Conservation (phyloP, 2,113 vertebrate genomes). For the Sebastes schlegelii region DNA sequence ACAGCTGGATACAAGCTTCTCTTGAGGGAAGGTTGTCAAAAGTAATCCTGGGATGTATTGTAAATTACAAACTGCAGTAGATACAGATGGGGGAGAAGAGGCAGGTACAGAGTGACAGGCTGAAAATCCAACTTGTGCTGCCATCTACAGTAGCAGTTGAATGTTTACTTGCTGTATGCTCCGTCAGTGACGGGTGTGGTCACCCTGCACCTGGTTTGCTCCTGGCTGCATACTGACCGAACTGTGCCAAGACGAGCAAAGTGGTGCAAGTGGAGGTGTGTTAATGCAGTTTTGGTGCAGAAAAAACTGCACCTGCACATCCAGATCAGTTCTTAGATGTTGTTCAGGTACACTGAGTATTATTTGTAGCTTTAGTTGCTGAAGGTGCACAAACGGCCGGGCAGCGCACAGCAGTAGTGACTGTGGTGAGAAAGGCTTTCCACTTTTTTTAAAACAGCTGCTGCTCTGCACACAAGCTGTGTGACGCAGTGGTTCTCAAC, state of each 20-base stretch:
- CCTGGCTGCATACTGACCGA: not conserved
- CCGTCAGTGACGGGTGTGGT: slow-evolving; percentile 1
- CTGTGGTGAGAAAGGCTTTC: not conserved
- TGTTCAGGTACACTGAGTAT: not conserved
- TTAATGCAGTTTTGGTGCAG: slow-evolving; percentile 11
- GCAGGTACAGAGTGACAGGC: not conserved
- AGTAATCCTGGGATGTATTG: slow-evolving; percentile 9
- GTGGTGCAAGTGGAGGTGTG: slow-evolving; percentile 1
- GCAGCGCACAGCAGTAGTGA: not conserved
- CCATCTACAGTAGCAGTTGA: not conserved
- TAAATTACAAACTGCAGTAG: slow-evolving; percentile 23
- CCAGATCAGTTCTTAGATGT: not conserved
- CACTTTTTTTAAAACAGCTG: not conserved
- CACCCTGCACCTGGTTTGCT: slow-evolving; percentile 12
- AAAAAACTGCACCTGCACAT: slow-evolving; percentile 8
- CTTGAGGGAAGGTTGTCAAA: slow-evolving; percentile 28
- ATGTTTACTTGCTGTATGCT: not conserved
- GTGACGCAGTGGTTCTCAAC: not conserved
- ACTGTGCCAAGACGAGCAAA: not conserved
- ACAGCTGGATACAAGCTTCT: slow-evolving; percentile 42
- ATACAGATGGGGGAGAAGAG: not conserved
- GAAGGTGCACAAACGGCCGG: not conserved
- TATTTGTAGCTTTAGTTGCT: not conserved
- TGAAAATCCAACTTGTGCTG: not conserved
- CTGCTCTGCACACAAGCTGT: not conserved